phyloP scores from a whole-genome alignment of 1,140 invertebrate species.

The Phenacoccus solenopsis region DNA sequence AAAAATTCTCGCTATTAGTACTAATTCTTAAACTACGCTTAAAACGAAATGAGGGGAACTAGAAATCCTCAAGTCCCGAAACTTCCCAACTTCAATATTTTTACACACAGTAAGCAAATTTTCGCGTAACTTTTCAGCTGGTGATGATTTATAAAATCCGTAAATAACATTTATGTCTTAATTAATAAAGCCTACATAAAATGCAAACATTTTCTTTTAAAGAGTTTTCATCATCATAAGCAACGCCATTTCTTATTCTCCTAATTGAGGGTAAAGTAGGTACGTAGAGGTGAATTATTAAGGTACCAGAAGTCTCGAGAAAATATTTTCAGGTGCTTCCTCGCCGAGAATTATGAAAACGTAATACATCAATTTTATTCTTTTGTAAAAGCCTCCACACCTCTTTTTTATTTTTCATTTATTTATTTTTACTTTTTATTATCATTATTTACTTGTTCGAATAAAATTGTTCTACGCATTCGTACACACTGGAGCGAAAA shows the following conservation, averaged over 20 bases:
- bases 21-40: not conserved
- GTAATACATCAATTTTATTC: no score
- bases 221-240: not conserved
- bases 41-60: not conserved
- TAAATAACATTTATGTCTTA: constrained; percentile 3
- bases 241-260: not conserved
- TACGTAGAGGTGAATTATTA: no score
- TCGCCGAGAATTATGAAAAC: no score
- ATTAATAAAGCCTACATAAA: not conserved
- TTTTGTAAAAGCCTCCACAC: no score
- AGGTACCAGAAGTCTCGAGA: no score
- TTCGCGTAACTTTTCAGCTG: constrained; percentile 1
- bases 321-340: no score
- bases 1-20: not conserved
- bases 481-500: no score
- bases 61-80: not conserved
- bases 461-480: no score
- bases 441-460: no score
- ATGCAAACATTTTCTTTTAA: not conserved
- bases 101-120: not conserved
- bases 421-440: no score
- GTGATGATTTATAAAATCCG: not conserved
- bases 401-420: no score
- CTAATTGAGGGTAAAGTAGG: not conserved
- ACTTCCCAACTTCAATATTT: not conserved